These are phyloP conservation scores for Sthenelais limicola DNA, from an alignment of 2,888 invertebrate genomes.

Conservation along the genomic window DNA sequence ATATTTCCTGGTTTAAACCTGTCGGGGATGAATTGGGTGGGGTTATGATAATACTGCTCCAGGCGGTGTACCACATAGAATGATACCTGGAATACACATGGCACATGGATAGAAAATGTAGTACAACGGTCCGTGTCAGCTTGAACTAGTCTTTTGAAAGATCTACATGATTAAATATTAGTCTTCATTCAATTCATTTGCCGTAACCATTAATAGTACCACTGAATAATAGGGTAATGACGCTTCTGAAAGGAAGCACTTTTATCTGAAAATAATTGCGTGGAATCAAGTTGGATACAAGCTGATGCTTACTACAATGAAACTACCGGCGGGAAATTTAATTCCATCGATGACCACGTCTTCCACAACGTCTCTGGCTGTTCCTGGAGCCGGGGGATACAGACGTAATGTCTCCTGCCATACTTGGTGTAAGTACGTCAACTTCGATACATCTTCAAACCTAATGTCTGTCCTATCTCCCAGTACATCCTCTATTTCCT, in stretches of 20 bases:
- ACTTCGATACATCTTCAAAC: constrained; percentile 2
- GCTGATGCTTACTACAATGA: constrained; percentile 38
- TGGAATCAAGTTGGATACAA: not conserved
- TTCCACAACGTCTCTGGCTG: constrained; percentile 22
- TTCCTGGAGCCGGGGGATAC: constrained; percentile 40
- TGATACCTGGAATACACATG: constrained; percentile 37
- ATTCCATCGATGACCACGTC: not conserved
- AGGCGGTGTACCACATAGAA: constrained; percentile 37
- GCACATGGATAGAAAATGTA: no score
- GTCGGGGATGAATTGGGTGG: constrained; percentile 38
- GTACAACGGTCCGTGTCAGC: no score
- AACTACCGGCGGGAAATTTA: constrained; percentile 26
- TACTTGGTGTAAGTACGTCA: constrained; percentile 35
- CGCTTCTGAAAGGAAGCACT: no score
- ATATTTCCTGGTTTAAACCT: constrained; percentile 9
- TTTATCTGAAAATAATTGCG: no score
- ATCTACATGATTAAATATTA: no score
- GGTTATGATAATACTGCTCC: constrained; percentile 25
- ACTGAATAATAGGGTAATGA: no score
- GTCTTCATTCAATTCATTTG: no score
- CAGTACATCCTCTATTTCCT: constrained; percentile 37
- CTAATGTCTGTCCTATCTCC: constrained; percentile 3
- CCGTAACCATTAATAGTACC: no score
- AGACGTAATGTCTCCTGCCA: constrained; percentile 36
- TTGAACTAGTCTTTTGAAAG: no score